Evolutionary conservation across 2,888 invertebrate species (phyloP).

Genomic region (Cantharis flavilabris): DNA sequence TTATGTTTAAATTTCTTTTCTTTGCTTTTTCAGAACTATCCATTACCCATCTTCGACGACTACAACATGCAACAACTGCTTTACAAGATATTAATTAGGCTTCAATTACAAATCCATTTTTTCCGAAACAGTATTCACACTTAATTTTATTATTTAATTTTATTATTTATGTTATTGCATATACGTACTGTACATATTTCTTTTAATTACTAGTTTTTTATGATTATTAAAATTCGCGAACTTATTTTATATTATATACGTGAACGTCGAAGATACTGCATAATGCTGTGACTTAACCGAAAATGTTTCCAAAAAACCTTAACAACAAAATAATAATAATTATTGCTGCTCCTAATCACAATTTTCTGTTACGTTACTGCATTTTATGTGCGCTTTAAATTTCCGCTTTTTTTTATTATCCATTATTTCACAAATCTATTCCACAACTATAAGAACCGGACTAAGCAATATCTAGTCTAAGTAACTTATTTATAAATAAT

Average conservation of each 20-base stretch:
- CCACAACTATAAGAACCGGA: constrained; percentile 10
- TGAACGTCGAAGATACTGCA: constrained; percentile 1
- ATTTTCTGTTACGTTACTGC: constrained; percentile 4
- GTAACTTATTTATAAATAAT: constrained; percentile 12
- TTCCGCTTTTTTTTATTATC: constrained; percentile 4
- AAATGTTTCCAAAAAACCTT: background rate
- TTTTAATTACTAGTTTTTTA: constrained; percentile 14
- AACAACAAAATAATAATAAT: background rate
- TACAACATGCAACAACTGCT: constrained; percentile 45
- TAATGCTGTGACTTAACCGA: constrained; percentile 3
- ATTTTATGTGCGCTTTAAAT: background rate
- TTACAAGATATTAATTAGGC: constrained; percentile 45
- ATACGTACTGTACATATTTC: constrained; percentile 24
- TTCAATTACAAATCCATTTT: constrained; percentile 4
- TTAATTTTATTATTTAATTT: constrained; percentile 14
- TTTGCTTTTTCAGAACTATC: constrained; percentile 50
- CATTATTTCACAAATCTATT: constrained; percentile 7
- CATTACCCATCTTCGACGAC: constrained; percentile 50
- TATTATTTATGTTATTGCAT: constrained; percentile 25
- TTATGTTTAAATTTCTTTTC: constrained; percentile 17
- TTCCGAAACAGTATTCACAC: constrained; percentile 24
- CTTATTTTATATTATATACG: background rate
- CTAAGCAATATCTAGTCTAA: constrained; percentile 25
- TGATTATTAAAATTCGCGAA: background rate
- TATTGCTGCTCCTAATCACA: background rate